Evolutionary conservation across 2,888 invertebrate genomes (phyloP).

Genomic region (Catocala sponsa): DNA sequence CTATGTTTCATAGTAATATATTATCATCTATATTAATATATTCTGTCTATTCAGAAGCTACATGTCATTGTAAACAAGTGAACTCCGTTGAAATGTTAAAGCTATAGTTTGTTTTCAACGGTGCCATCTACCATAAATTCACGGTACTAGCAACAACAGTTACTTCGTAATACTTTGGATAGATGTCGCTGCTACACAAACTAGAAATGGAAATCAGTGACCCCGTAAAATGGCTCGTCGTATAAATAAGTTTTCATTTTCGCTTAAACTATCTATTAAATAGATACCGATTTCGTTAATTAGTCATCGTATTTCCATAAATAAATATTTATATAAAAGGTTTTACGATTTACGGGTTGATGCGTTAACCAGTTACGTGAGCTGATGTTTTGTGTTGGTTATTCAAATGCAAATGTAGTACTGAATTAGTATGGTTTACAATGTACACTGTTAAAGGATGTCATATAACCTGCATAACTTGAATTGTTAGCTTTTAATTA

Average conservation of each 20-base stretch:
- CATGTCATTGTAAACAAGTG: too few species aligned
- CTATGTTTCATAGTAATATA: too few species aligned
- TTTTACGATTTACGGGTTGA: slow-evolving; percentile 10
- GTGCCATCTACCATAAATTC: slow-evolving; percentile 36
- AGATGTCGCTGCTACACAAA: slow-evolving; percentile 35
- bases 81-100: too few species aligned
- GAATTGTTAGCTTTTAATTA: slow-evolving; percentile 42
- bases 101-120: background rate
- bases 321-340: slow-evolving; percentile 21
- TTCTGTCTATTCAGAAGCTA: too few species aligned
- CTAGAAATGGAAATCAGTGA: background rate
- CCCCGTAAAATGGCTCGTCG: background rate
- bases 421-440: slow-evolving; percentile 33
- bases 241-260: slow-evolving; percentile 10
- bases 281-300: background rate
- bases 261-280: slow-evolving; percentile 3
- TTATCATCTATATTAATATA: too few species aligned
- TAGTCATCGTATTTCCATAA: slow-evolving; percentile 16
- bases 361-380: slow-evolving; percentile 28
- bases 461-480: slow-evolving; percentile 26
- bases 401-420: slow-evolving; percentile 39
- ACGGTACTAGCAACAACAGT: slow-evolving; percentile 3
- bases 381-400: slow-evolving; percentile 26
- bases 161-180: slow-evolving; percentile 9
- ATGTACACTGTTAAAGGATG: slow-evolving; percentile 22